Base-by-base conservation (phyloP, 2,888 invertebrate species). In the Drosophila percnosoma region DNA sequence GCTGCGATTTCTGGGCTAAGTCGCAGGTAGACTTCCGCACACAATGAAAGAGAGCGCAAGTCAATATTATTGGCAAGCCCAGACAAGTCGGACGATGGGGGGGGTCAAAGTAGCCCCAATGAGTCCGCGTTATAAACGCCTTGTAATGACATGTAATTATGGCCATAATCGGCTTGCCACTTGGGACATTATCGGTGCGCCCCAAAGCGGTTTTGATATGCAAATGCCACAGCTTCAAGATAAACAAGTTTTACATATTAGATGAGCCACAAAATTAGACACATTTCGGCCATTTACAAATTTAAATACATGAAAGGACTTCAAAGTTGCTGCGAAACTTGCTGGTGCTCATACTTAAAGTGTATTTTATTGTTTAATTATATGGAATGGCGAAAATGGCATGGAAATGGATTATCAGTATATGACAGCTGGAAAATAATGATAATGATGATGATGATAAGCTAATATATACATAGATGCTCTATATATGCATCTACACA, bases 101-200 rank as follows among this genome's bases (percentile, higher is more conserved):
- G 24, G 10, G 3, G 36, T 4, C 11, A 11, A 33, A 60, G 24
- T 33, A 52, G 55, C 33, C 52, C 42, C 62, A 61, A 68, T 68
- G 63, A 68, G 68, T 63, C 34, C 57, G 66, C 70, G 52, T 24
- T 87, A 89, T 92, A 91, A 91, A 87, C 89, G 82, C 83, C 69
- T 78, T 85, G 89, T 92, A 90, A 92, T 90, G 85, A 89, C 88
- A 77, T 90, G 91, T 92, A 91, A 92, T 92, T 91, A 89, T 79
- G 90, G 85, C 82, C 84, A 91, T 92, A 92, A 92, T 92, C 92
- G 86, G 86, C 88, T 88, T 91, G 86, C 84, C 85, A 78, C 89
- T 82, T 77, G 87, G 80, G 80, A 73, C 75, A 78, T 70, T 84
- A 71, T 78, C 65, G 59, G 67, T 58, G 51, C 45, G 65, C 29